Evolutionary conservation across 2,888 invertebrate genomes (phyloP).

Genomic region (Pammene aurita): DNA sequence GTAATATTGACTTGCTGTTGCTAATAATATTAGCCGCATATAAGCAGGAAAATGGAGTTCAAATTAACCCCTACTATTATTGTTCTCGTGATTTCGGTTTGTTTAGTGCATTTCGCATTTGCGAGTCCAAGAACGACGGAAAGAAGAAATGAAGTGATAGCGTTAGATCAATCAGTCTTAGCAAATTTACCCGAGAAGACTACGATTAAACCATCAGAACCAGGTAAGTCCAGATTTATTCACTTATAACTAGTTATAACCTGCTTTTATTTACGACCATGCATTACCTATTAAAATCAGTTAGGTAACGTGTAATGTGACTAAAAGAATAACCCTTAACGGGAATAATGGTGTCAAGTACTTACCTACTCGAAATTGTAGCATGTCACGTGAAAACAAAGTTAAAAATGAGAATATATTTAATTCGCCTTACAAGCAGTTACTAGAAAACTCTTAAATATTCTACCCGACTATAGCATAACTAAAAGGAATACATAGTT

Average conservation of each 20-base stretch:
- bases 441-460: no score
- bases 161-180: slow-evolving; percentile 26
- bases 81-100: slow-evolving; percentile 46
- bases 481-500: no score
- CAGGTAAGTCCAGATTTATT: slow-evolving; percentile 16
- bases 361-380: no score
- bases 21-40: neutral
- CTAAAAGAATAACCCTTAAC: no score
- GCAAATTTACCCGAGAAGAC: slow-evolving; percentile 7
- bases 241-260: neutral
- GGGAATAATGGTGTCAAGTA: no score
- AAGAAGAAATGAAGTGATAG: slow-evolving; percentile 45
- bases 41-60: slow-evolving; percentile 38
- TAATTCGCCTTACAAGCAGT: no score
- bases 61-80: slow-evolving; percentile 44
- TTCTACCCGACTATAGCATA: no score
- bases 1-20: neutral
- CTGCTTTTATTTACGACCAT: neutral
- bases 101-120: slow-evolving; percentile 46
- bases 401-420: no score
- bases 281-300: neutral
- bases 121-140: slow-evolving; percentile 52
- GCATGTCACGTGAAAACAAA: no score
- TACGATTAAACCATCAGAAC: neutral
- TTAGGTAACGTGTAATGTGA: no score